These are phyloP conservation scores for Eurytemora carolleeae DNA, from an alignment of 1,140 invertebrate species.

Conservation along the genomic window DNA sequence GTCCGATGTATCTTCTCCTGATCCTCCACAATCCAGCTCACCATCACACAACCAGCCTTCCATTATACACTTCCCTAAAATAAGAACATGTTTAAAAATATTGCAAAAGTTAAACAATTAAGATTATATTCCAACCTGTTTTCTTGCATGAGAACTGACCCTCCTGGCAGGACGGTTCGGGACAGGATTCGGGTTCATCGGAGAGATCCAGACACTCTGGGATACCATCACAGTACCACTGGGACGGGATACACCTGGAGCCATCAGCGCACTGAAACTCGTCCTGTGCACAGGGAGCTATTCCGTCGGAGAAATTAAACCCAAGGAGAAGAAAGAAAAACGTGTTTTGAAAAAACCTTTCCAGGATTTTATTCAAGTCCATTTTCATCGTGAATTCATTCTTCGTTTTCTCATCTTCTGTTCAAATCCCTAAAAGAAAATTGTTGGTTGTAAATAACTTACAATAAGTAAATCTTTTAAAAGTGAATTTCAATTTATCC, in stretches of 20 bases:
- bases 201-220: constrained; percentile 46
- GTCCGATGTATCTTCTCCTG: constrained; percentile 54
- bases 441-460: no score
- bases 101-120: background rate
- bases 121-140: background rate
- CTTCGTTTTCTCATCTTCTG: no score
- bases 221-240: constrained; percentile 37
- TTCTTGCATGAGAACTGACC: constrained; percentile 7
- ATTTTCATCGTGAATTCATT: no score
- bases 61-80: constrained; percentile 55
- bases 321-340: no score
- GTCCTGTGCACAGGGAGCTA: no score
- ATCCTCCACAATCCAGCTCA: constrained; percentile 63
- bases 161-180: background rate
- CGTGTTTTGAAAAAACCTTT: no score
- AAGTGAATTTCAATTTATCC: no score
- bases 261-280: constrained; percentile 20
- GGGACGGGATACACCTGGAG: constrained; percentile 27
- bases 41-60: constrained; percentile 88
- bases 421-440: no score
- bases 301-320: no score
- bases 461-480: no score
- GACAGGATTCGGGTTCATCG: constrained; percentile 28
- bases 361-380: no score
- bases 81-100: background rate